Base-by-base conservation (phyloP, 2,113 vertebrate species). In the Stictonetta naevosa region DNA sequence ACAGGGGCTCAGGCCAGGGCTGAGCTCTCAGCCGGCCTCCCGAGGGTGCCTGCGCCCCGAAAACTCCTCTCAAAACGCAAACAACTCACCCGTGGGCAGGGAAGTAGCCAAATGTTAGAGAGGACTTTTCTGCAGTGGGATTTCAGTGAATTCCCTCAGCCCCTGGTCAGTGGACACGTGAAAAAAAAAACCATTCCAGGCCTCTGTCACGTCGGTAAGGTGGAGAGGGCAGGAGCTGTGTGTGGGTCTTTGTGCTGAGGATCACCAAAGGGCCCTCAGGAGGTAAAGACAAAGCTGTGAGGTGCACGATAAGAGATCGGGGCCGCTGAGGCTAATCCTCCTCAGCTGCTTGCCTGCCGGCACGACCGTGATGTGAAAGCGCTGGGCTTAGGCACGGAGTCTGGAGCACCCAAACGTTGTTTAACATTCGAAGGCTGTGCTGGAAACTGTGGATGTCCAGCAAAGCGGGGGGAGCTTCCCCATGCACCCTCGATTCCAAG, bases 311-410 rank as follows among this genome's bases (percentile, higher is more conserved):
- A 18, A 33, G 53, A 64, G 50, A 56, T 3, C 13, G 10, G 60
- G 66, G 10, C 20, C 6, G 2, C 82, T 87, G 75, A 40, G 53
- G 62, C 36, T 74, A 21, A 8, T 46, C 29, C 34, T 46, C 1
- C 26, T 36, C 13, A 8, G 25, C 16, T 84, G 58, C 48, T 42
- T 53, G 52, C 18, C n/a, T 36, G 34, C 2, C 5, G 18, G 48
- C 36, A 76, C 46, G 56, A 31, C 40, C 0, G 0, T 4, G 21
- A 13, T 31, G 25, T 0, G 2, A 40, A 42, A 33, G 46, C 0
- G 0, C 10, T 0, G 1, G 29, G 48, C 15, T 64, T 79, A 0
- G 0, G 29, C 33, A 56, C 2, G 3, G 34, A 19, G 36, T 29
- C 6, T 12, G 71, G 29, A 68, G 38, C 2, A 1, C n/a, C 13